These are phyloP conservation scores for Phyllostomus hastatus DNA, from an alignment of 2,113 vertebrate species.

Conservation along the genomic window DNA sequence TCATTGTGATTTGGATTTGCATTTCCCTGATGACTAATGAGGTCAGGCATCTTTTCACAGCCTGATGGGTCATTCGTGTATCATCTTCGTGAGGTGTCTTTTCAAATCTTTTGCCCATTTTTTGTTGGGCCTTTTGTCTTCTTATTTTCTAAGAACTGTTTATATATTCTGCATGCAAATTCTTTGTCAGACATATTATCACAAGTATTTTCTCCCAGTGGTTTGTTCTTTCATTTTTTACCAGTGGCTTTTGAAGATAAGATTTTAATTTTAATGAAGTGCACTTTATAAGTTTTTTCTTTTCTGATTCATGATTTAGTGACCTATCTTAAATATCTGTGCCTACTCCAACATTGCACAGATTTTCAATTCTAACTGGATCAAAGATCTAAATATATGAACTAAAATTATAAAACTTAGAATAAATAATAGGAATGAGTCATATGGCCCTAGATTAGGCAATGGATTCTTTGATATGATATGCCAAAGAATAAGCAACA, in stretches of 20 bases:
- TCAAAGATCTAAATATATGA: not conserved
- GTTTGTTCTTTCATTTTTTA: not conserved
- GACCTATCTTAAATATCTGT: not conserved
- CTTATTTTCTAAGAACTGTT: not conserved
- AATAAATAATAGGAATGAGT: not conserved
- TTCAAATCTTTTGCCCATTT: not conserved
- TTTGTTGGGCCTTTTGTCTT: not conserved
- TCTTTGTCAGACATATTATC: not conserved
- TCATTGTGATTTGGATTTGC: not conserved
- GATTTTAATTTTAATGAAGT: not conserved
- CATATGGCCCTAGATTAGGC: not conserved
- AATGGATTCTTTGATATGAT: not conserved
- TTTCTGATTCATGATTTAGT: not conserved
- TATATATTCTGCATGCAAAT: not conserved
- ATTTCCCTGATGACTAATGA: not conserved
- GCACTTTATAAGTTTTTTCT: not conserved
- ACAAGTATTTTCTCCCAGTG: not conserved
- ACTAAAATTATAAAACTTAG: not conserved
- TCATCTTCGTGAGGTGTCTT: not conserved
- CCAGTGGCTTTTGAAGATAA: not conserved
- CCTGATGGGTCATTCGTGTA: not conserved
- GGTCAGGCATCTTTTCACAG: not conserved
- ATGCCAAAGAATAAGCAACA: not conserved
- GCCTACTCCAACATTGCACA: too few relatives aligned
- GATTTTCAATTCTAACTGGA: not conserved